These are phyloP conservation scores for Scolopax mira DNA, from an alignment of 2,113 vertebrate species.

Conservation along the genomic window DNA sequence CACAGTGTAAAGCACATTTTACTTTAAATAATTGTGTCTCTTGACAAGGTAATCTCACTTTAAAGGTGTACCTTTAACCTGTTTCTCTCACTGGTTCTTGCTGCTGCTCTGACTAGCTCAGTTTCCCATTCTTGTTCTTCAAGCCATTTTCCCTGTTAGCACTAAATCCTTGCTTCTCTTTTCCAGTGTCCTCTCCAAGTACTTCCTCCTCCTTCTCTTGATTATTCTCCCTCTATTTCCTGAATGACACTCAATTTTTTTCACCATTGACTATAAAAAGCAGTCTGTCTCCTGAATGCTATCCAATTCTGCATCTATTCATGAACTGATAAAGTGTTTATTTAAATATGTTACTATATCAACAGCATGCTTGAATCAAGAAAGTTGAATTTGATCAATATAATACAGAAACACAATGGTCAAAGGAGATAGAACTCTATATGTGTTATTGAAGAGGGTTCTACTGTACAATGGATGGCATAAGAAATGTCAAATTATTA, in stretches of 20 bases:
- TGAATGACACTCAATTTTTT: neutral
- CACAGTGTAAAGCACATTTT: neutral
- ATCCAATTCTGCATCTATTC: neutral
- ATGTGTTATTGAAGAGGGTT: neutral
- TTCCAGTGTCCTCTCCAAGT: neutral
- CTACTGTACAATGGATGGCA: neutral
- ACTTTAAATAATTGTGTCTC: neutral
- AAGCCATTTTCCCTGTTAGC: neutral
- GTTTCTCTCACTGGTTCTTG: neutral
- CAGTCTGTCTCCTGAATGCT: neutral
- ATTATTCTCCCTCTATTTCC: neutral
- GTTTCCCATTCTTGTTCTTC: neutral
- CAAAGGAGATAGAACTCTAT: neutral
- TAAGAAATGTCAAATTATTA: neutral
- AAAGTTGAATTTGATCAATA: neutral
- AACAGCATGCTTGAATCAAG: neutral
- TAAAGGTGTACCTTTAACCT: neutral
- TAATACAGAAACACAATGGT: neutral
- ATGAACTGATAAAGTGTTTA: neutral
- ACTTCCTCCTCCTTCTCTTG: neutral
- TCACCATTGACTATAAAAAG: neutral
- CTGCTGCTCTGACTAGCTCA: neutral
- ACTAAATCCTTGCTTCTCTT: neutral
- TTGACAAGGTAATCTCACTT: neutral
- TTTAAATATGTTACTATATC: neutral